phyloP scores from a whole-genome alignment of 2,113 vertebrate species.

The Phrynosoma blainvillii region DNA sequence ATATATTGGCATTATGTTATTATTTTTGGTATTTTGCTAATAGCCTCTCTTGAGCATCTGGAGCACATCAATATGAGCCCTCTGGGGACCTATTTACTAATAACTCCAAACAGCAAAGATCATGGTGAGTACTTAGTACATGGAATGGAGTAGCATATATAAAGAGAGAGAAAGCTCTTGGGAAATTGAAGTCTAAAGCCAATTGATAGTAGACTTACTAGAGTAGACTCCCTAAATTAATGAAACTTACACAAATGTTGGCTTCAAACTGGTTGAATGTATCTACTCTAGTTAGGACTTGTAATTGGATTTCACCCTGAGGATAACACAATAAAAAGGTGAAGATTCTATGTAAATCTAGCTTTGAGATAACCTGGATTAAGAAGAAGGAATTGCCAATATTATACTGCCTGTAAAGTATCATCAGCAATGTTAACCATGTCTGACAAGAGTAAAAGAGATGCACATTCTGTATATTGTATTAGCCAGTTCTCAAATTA shows the following conservation, averaged over 20 bases:
- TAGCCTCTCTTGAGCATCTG: slow-evolving; percentile 24
- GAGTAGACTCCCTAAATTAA: not conserved
- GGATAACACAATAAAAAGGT: not conserved
- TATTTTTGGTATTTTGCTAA: slow-evolving; percentile 32
- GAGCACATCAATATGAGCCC: slow-evolving; percentile 19
- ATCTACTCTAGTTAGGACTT: no score
- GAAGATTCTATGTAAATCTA: not conserved
- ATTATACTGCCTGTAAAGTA: not conserved
- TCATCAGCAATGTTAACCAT: not conserved
- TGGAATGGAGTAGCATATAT: not conserved
- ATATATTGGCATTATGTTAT: slow-evolving; percentile 33
- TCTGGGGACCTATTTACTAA: slow-evolving; percentile 4
- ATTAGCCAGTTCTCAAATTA: not conserved
- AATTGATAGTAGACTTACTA: not conserved
- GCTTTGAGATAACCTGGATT: not conserved
- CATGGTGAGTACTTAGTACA: not conserved
- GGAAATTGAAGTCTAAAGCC: not conserved
- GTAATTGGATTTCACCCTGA: not conserved
- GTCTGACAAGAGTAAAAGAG: not conserved
- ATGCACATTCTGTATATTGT: not conserved
- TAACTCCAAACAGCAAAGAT: slow-evolving; percentile 19
- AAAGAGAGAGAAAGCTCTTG: not conserved
- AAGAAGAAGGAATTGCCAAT: not conserved
- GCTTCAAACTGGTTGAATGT: no score
- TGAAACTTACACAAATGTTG: no score